phyloP scores from a whole-genome alignment of 1,140 invertebrate species.

The Drosophila gunungcola region DNA sequence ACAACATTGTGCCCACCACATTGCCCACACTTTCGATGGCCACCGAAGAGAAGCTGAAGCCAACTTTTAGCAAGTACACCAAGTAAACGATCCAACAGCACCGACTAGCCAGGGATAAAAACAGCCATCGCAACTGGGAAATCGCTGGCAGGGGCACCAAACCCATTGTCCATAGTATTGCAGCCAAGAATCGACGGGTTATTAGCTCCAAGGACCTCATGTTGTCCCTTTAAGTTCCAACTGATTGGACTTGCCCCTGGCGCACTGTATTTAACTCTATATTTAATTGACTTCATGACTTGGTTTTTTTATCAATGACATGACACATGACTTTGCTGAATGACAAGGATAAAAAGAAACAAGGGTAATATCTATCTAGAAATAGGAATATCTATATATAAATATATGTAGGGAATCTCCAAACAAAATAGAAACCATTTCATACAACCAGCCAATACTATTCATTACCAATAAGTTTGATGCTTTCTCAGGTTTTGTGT shows the following conservation, averaged over 20 bases:
- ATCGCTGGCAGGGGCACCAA: conserved; percentile 43
- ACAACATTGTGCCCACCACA: conserved; percentile 33
- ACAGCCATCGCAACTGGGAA: neutral
- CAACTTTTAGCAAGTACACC: conserved; percentile 10
- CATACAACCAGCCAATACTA: neutral
- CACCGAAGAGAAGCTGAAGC: neutral
- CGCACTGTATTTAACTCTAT: conserved; percentile 1
- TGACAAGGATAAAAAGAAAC: neutral
- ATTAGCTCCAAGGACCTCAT: conserved; percentile 60
- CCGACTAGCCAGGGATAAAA: conserved; percentile 32
- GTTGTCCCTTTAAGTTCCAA: conserved; percentile 1
- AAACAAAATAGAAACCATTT: conserved; percentile 3
- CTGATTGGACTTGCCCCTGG: neutral
- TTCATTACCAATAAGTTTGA: conserved; percentile 19
- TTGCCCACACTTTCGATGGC: conserved; percentile 2
- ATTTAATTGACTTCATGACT: conserved; percentile 1
- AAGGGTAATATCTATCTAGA: too few species aligned
- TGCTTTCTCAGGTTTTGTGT: neutral
- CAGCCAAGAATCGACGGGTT: conserved; percentile 25
- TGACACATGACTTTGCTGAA: conserved; percentile 10
- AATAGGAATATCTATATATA: too few species aligned
- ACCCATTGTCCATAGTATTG: conserved; percentile 34
- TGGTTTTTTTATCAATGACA: too few species aligned
- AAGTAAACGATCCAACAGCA: conserved; percentile 48
- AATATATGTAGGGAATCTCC: conserved; percentile 9